phyloP scores from a whole-genome alignment of 2,113 vertebrate genomes.

The Solea senegalensis region DNA sequence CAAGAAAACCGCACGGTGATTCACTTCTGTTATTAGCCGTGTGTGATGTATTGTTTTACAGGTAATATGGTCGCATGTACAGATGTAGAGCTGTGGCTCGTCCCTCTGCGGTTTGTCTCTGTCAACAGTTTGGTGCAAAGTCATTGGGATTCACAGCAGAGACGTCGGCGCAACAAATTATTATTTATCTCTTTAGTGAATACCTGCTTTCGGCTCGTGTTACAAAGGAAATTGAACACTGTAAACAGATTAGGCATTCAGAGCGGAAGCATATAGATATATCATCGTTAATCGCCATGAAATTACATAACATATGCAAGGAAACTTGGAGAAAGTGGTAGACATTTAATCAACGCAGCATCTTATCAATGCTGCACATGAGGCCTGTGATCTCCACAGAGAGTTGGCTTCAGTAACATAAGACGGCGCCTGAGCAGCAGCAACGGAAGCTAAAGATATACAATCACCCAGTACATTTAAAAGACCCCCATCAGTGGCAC shows the following conservation, averaged over 20 bases:
- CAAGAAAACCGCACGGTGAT: slow-evolving; percentile 64
- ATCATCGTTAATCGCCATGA: slow-evolving; percentile 42
- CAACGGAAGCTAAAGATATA: too few species aligned
- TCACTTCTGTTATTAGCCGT: slow-evolving; percentile 33
- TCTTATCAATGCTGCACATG: background rate
- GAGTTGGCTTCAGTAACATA: too few species aligned
- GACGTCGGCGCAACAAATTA: slow-evolving; percentile 24
- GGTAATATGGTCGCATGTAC: slow-evolving; percentile 49
- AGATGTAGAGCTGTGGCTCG: slow-evolving; percentile 30
- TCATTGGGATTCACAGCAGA: slow-evolving; percentile 28
- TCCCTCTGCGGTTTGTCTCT: slow-evolving; percentile 48
- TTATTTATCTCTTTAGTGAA: slow-evolving; percentile 59
- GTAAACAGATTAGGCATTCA: slow-evolving; percentile 33
- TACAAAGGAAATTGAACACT: slow-evolving; percentile 35
- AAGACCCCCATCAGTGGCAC: too few species aligned
- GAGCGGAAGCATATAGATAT: slow-evolving; percentile 18
- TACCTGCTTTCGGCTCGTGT: slow-evolving; percentile 42
- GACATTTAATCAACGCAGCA: slow-evolving; percentile 4
- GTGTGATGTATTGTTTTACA: slow-evolving; percentile 51
- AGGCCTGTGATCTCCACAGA: background rate
- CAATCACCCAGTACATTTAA: too few species aligned
- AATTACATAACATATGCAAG: slow-evolving; percentile 51
- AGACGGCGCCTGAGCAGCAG: too few species aligned
- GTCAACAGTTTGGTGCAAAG: slow-evolving; percentile 30
- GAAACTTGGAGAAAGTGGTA: slow-evolving; percentile 21